A percentile compares a stretch with the other conserved stretches of the same genome.
Evolutionary conservation across 2,797 vertebrate genomes (phyloP).

Genomic region (Tadarida brasiliensis): DNA sequence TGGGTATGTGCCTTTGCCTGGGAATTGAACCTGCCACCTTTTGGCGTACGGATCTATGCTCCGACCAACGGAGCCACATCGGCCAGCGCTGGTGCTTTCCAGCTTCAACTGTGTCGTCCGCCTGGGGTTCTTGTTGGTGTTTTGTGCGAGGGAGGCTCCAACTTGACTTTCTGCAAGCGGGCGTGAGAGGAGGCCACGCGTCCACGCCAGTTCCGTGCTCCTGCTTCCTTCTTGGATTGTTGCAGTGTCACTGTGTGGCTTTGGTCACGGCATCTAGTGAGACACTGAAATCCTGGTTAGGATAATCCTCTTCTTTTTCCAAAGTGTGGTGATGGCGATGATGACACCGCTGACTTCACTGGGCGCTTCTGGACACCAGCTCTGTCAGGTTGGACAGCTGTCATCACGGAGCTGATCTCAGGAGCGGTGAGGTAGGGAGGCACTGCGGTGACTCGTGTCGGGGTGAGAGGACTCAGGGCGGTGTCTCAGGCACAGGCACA

Average conservation of each 20-base stretch:
- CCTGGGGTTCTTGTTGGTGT: not conserved
- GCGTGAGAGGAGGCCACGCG: not conserved
- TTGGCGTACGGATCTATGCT: too few relatives aligned
- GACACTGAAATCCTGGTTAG: fast-evolving
- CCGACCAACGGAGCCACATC: too few relatives aligned
- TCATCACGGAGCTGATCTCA: not conserved
- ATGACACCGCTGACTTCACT: fast-evolving
- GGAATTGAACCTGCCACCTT: too few relatives aligned
- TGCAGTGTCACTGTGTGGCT: not conserved
- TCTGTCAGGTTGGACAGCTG: fast-evolving
- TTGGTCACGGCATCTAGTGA: not conserved
- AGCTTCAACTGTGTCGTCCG: fast-evolving
- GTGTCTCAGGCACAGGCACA: fast-evolving
- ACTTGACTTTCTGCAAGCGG: fast-evolving
- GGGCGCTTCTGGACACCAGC: not conserved
- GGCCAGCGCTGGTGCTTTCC: too few relatives aligned
- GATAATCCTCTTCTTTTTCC: not conserved
- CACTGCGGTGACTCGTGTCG: fast-evolving
- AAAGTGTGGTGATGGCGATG: fast-evolving
- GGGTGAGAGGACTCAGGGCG: fast-evolving
- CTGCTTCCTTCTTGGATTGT: not conserved
- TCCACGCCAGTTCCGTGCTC: not conserved
- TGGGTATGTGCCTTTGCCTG: too few relatives aligned
- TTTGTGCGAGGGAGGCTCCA: not conserved
- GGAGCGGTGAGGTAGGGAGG: fast-evolving